phyloP scores from a whole-genome alignment of 2,888 invertebrate genomes.

The Heliconius cydno region DNA sequence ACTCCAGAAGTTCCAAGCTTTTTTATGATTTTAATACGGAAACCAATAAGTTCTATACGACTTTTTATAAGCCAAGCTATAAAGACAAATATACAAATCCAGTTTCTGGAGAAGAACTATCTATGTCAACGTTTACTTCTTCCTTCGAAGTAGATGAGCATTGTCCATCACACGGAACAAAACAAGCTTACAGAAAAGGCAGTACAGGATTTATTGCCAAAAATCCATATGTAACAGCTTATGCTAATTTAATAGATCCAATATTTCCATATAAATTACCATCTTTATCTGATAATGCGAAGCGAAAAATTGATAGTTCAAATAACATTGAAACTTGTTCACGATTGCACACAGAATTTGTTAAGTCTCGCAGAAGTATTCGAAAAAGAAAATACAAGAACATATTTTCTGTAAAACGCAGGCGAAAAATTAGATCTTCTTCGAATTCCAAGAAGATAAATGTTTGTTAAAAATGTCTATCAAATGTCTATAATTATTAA shows the following conservation, averaged over 20 bases:
- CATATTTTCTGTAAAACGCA: slow-evolving; percentile 59
- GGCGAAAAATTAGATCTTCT: slow-evolving; percentile 54
- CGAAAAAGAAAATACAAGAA: slow-evolving; percentile 63
- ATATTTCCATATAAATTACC: slow-evolving; percentile 43
- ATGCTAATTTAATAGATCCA: slow-evolving; percentile 49
- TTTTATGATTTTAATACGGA: slow-evolving; percentile 59
- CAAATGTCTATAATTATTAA: background rate
- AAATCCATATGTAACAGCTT: slow-evolving; percentile 56
- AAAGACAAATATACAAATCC: slow-evolving; percentile 66
- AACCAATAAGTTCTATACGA: slow-evolving; percentile 57
- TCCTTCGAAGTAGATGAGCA: slow-evolving; percentile 59
- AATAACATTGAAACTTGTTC: slow-evolving; percentile 27
- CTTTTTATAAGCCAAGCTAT: slow-evolving; percentile 62
- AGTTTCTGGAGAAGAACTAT: slow-evolving; percentile 53
- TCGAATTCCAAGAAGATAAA: slow-evolving; percentile 32
- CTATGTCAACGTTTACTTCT: slow-evolving; percentile 56
- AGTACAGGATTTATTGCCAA: slow-evolving; percentile 55
- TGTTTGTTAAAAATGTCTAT: slow-evolving; percentile 20
- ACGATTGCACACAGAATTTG: slow-evolving; percentile 35
- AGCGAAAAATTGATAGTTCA: slow-evolving; percentile 24
- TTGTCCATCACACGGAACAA: slow-evolving; percentile 59
- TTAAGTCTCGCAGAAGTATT: slow-evolving; percentile 58
- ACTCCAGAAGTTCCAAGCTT: slow-evolving; percentile 60
- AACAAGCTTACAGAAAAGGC: slow-evolving; percentile 40
- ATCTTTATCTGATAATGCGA: slow-evolving; percentile 26